Evolutionary conservation across 2,888 invertebrate genomes (phyloP), one percentile per base, ranked within the genome.

Genomic region (Enchytraeus crypticus): DNA sequence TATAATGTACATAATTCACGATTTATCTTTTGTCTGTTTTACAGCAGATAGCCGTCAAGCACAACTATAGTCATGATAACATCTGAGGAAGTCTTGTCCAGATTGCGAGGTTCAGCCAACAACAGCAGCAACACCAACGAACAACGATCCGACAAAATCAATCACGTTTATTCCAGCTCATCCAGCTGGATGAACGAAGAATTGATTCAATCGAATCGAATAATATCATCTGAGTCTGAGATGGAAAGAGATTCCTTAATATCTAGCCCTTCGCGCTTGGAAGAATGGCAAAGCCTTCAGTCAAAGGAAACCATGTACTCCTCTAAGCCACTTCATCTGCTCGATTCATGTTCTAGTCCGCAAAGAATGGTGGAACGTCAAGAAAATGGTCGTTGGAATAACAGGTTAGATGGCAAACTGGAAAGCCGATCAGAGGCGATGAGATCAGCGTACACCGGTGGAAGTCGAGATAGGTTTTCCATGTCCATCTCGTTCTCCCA

Each of bases 401-500:
- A n/a, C n/a, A n/a, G n/a, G n/a, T n/a, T n/a, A n/a, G n/a, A n/a
- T n/a, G n/a, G n/a, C n/a, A n/a, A n/a, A n/a, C n/a, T n/a, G n/a
- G n/a, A n/a, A n/a, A n/a, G n/a, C n/a, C n/a, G n/a, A n/a, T n/a
- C n/a, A n/a, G 38, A 38, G 38, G 11, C 38, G 18, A 8, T 18
- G 18, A 38, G 18, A 18, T 14, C 18, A 14, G 38, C 11, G 11
- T 38, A 38, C 38, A n/a, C n/a, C n/a, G 8, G 38, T 18, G 38
- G 38, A 38, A 38, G 38, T 38, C 38, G 38, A 38, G 57, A 57
- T 26, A 21, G 32, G 2, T 58, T 58, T 30, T 59, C 51, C n/a
- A n/a, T 33, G 34, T 53, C 53, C 5, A 32, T 58, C 27, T 59
- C 51, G 14, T 14, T 26, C 21, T 43, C 53, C 21, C 33, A 23